These are phyloP conservation scores for Brachionus koreanus DNA, from an alignment of 1,140 invertebrate genomes.

Conservation along the genomic window DNA sequence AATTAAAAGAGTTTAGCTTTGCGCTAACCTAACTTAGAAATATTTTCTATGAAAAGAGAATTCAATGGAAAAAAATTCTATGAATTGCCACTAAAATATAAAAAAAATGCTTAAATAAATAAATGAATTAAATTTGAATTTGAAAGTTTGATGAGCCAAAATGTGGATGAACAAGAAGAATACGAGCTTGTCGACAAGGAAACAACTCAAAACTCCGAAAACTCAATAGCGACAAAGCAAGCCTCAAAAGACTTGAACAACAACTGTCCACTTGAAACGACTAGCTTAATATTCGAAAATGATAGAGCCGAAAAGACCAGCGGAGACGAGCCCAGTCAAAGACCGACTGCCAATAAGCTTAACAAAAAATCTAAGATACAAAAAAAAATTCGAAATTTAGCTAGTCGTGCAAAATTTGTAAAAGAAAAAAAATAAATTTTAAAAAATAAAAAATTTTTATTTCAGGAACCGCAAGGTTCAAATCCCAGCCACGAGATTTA, in stretches of 20 bases:
- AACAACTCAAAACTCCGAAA: neutral
- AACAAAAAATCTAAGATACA: slow-evolving; percentile 22
- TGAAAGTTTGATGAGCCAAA: slow-evolving; percentile 43
- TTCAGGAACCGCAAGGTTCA: neutral
- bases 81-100: too few relatives aligned
- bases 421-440: neutral
- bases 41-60: too few relatives aligned
- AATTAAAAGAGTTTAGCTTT: too few relatives aligned
- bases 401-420: slow-evolving; percentile 12
- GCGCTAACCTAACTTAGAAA: too few relatives aligned
- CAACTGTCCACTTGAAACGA: neutral
- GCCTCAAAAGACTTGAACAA: neutral
- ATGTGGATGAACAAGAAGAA: slow-evolving; percentile 43
- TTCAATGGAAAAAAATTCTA: too few relatives aligned
- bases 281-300: neutral
- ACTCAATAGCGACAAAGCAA: neutral
- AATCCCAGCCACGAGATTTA: slow-evolving; percentile 9
- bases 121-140: neutral
- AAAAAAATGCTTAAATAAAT: neutral
- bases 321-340: neutral
- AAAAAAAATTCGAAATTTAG: slow-evolving; percentile 10
- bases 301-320: neutral
- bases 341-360: neutral
- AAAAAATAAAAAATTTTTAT: neutral
- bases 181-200: slow-evolving; percentile 14